These are phyloP conservation scores for Lepeophtheirus nordmannii DNA, from an alignment of 2,888 invertebrate species.

Conservation along the genomic window DNA sequence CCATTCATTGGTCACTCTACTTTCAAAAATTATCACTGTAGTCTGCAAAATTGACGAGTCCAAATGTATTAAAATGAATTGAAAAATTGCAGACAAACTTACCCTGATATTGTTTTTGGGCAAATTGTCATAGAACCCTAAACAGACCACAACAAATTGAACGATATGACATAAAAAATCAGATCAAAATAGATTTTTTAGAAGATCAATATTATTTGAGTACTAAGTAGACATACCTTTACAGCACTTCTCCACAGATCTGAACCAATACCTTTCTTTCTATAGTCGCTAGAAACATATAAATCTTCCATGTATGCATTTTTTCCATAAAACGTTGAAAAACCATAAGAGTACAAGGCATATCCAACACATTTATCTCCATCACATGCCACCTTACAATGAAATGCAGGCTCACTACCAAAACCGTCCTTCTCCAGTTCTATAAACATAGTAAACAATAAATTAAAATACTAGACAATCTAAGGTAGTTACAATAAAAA, in stretches of 20 bases:
- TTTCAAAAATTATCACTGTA: too few relatives aligned
- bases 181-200: too few relatives aligned
- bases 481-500: not conserved
- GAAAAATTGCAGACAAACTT: too few relatives aligned
- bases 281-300: not conserved
- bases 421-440: not conserved
- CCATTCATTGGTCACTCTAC: too few relatives aligned
- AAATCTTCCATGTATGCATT: not conserved
- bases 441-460: not conserved
- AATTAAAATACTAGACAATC: not conserved
- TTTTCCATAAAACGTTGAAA: not conserved
- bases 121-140: too few relatives aligned
- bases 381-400: not conserved
- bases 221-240: not conserved
- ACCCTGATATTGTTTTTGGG: too few relatives aligned
- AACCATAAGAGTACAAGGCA: not conserved
- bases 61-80: too few relatives aligned
- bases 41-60: too few relatives aligned
- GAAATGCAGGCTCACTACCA: not conserved
- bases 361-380: not conserved
- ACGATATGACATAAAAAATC: too few relatives aligned
- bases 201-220: too few relatives aligned
- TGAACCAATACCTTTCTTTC: not conserved
- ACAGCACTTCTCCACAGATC: conserved; percentile 1
- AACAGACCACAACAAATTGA: too few relatives aligned